Evolutionary conservation across 2,888 invertebrate genomes (phyloP), one percentile per base, ranked within the genome.

Genomic region (Atrina japonica): DNA sequence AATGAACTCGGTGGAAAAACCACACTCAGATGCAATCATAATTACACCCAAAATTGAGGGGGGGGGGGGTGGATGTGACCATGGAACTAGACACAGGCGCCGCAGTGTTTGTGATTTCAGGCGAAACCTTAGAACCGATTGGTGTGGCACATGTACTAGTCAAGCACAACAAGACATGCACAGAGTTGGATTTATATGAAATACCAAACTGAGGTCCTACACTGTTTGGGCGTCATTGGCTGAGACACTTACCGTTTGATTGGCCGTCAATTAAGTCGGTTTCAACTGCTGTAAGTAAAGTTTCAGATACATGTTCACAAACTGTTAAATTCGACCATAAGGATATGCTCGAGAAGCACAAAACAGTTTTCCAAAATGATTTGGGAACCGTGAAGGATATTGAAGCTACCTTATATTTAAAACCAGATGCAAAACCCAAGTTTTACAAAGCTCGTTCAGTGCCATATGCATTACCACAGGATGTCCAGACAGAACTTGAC

Each of bases 371-470:
- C 23, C 25, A 27, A 6, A 50, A 63, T 21, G 30, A 63, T 16
- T 18, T 41, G 18, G 49, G 63, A 29, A 63, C 52, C 7, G 23
- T 50, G 11, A 63, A 52, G 35, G 43, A 40, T 5, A 43, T 59
- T 41, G 25, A 35, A 14, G 63, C 63, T 21, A 63, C 50, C 16
- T 35, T 63, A 7, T 18, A 27, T 23, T 25, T 63, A 2, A 50
- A 63, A n/a, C 7, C 21, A 7, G 68, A 55, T 23, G 52, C 61
- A 16, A 49, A n/a, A 23, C 67, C 71, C 3, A 60, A 52, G 5
- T 71, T 71, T 43, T 52, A n/a, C 14, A 71, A 58, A n/a, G 58
- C 70, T 2, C 41, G 66, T 1, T 52, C 66, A 9, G 58, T 70
- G 7, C 43, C 66, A 5, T 68, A 59, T 49, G 66, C 58, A 3